Base-by-base conservation (phyloP, 2,113 vertebrate genomes). In the Chamaetylas fuelleborni region DNA sequence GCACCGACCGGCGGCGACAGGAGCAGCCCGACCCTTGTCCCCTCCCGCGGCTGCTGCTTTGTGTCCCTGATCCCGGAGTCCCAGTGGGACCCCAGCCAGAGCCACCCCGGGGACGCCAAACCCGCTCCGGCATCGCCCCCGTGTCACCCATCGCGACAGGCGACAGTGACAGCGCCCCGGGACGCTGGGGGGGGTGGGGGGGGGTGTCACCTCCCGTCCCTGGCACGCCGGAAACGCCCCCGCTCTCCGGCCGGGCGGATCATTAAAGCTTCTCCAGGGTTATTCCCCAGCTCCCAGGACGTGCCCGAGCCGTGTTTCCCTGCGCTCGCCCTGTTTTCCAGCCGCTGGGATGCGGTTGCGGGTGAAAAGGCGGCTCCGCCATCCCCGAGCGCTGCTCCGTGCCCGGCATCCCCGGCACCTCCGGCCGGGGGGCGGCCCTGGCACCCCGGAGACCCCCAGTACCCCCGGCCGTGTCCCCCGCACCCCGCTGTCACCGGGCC, bases 41-140 rank as follows among this genome's bases (percentile, higher is more conserved):
- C 73, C 19, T 28, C 14, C 19, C 6, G 14, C 0, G 3, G 11
- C 23, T 0, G 34, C 51, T 36, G 86, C 50, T 48, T 2, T 36
- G 60, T 53, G 69, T 28, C 19, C n/a, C 50, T 0, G 28, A 5
- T 1, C 2, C 6, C 67, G 3, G 9, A 1, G 4, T 11, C 51
- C 70, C 60, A 1, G 5, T 0, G 74, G n/a, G 60, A 56, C 29
- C 29, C 19, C 69, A 15, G 81, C 48, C 81, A 74, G 60, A 54
- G 56, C 31, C 66, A 8, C 17, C 29, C 22, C 9, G 19, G 53
- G 42, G 51, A 9, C 28, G 10, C 77, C 86, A 45, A 0, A 38
- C 33, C 65, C 73, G 58, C 61, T 69, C 77, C 34, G 2, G 25
- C 36, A 23, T 51, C 62, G 14, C 48, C 64, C 60, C 54, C 28